These are phyloP conservation scores for Microtus richardsoni DNA, from an alignment of 2,113 vertebrate genomes.

Conservation along the genomic window DNA sequence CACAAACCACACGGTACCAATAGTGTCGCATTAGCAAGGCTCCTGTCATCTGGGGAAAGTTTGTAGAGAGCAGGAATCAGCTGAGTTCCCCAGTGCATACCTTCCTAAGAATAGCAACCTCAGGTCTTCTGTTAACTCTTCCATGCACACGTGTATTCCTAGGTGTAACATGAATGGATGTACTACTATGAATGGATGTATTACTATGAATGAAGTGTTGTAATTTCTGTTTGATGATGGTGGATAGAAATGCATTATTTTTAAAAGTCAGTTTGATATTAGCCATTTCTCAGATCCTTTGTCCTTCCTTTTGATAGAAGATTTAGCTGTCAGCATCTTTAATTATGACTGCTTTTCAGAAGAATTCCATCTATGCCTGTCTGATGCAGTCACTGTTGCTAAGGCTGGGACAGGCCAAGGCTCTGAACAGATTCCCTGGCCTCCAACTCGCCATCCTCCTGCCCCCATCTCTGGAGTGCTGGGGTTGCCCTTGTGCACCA, in stretches of 20 bases:
- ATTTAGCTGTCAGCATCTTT: neutral
- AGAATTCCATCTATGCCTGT: neutral
- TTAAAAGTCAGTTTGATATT: conserved; percentile 32
- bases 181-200: neutral
- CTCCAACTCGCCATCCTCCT: neutral
- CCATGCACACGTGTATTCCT: neutral
- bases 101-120: neutral
- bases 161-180: neutral
- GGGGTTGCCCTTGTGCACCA: neutral
- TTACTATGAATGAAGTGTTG: neutral
- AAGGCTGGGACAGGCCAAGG: neutral
- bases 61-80: neutral
- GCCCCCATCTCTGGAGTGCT: neutral
- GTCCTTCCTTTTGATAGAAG: neutral
- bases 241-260: conserved; percentile 23
- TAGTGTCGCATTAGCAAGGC: neutral
- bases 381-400: neutral
- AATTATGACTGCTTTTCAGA: neutral
- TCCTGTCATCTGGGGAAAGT: neutral
- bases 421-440: neutral
- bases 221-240: conserved; percentile 7
- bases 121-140: neutral
- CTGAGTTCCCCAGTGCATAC: neutral
- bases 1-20: neutral
- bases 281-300: neutral